These are phyloP conservation scores for Dasyornis broadbenti DNA, from an alignment of 2,113 vertebrate genomes.

Conservation along the genomic window DNA sequence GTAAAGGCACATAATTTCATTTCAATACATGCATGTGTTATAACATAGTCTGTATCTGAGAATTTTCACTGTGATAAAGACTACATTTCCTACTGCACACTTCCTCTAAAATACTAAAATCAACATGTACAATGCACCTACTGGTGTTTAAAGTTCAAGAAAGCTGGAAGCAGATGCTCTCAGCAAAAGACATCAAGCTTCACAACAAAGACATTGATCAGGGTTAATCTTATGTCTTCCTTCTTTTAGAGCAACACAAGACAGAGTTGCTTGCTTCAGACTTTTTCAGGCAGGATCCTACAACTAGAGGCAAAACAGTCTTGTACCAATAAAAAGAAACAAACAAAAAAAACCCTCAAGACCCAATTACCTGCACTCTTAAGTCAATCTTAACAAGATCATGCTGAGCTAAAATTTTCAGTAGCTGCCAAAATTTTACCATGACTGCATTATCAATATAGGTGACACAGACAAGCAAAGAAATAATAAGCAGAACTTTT, in stretches of 20 bases:
- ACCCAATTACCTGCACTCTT: neutral
- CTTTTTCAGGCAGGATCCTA: neutral
- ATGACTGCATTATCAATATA: neutral
- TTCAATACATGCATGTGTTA: neutral
- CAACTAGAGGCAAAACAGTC: neutral
- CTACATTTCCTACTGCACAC: neutral
- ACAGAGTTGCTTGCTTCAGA: neutral
- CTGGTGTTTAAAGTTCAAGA: neutral
- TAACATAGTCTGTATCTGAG: neutral
- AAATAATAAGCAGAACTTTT: neutral
- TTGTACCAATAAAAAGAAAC: neutral
- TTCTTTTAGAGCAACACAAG: neutral
- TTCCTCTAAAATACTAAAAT: neutral
- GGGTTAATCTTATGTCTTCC: neutral
- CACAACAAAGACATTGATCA: neutral
- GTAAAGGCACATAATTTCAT: neutral
- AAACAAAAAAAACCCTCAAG: neutral
- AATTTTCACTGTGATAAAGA: constrained; percentile 12
- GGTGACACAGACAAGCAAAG: neutral
- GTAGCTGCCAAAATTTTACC: neutral
- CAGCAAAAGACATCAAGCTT: neutral
- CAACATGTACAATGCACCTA: neutral
- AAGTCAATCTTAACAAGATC: neutral
- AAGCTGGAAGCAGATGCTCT: neutral
- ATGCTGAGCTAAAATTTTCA: neutral